Evolutionary conservation across 2,888 invertebrate genomes (phyloP).

Genomic region (Venusia cambrica): DNA sequence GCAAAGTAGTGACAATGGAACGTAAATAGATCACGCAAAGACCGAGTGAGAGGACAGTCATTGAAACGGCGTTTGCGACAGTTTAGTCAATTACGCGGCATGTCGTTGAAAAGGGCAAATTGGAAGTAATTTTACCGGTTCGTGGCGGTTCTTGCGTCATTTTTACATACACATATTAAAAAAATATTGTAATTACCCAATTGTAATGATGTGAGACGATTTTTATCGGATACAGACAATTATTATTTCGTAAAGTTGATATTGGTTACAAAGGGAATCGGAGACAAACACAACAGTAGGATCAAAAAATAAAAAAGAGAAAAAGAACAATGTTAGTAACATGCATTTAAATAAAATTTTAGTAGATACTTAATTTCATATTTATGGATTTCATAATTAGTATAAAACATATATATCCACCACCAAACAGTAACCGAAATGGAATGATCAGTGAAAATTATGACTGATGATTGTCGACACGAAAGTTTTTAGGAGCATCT

Average conservation of each 20-base stretch:
- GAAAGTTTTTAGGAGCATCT: too few relatives aligned
- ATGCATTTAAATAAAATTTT: conserved; percentile 17
- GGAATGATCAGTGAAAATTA: too few relatives aligned
- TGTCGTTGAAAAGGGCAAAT: conserved; percentile 47
- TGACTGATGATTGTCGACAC: too few relatives aligned
- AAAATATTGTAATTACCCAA: conserved; percentile 5
- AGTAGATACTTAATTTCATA: too few relatives aligned
- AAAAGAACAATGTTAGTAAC: conserved; percentile 52
- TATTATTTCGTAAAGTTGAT: too few relatives aligned
- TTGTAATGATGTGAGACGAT: too few relatives aligned
- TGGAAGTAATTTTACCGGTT: conserved; percentile 44
- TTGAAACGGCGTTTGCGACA: conserved; percentile 35
- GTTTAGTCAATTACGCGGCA: conserved; percentile 60
- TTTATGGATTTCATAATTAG: too few relatives aligned
- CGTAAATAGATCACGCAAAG: conserved; percentile 58
- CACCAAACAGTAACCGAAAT: too few relatives aligned
- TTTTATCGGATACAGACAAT: too few relatives aligned
- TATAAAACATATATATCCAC: too few relatives aligned
- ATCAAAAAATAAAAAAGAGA: conserved; percentile 39
- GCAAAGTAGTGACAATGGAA: conserved; percentile 27
- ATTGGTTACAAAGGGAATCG: conserved; percentile 13
- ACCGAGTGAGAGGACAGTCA: conserved; percentile 43
- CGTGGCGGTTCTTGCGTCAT: conserved; percentile 3
- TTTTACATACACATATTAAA: conserved; percentile 1
- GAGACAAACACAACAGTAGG: conserved; percentile 52